A percentile compares a stretch with the other conserved stretches of the same genome.
Conservation (phyloP, 92 coral and sea anemone species). For the Scolanthus callimorphus region DNA sequence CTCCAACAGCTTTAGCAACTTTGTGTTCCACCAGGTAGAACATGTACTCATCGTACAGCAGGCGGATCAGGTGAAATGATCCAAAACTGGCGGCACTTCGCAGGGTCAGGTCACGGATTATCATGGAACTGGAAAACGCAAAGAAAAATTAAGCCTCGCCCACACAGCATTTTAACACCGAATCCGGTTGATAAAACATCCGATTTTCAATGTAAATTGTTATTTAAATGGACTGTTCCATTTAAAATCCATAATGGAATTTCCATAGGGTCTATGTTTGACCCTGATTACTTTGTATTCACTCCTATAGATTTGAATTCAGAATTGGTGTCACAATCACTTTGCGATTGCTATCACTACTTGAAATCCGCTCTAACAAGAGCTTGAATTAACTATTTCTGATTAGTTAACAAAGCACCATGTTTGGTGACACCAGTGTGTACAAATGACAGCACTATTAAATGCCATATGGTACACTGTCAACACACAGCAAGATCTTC, state of each 20-base stretch:
- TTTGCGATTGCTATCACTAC: too few relatives aligned
- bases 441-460: too few relatives aligned
- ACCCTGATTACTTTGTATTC: background rate
- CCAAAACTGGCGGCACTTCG: slow-evolving; percentile 99
- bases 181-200: too few relatives aligned
- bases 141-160: background rate
- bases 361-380: too few relatives aligned
- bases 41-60: slow-evolving; percentile 97
- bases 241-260: background rate
- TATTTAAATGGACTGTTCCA: slow-evolving; percentile 33
- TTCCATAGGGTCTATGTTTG: background rate
- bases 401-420: too few relatives aligned
- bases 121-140: slow-evolving; percentile 78
- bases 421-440: too few relatives aligned
- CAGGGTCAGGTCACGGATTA: slow-evolving; percentile 93
- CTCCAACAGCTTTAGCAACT: slow-evolving; percentile 94
- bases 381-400: too few relatives aligned
- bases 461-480: too few relatives aligned
- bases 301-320: too few relatives aligned
- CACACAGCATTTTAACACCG: too few relatives aligned
- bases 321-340: too few relatives aligned
- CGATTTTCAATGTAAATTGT: slow-evolving; percentile 91
- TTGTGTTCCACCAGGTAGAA: slow-evolving; percentile 97
- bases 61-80: slow-evolving; percentile 93
- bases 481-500: too few relatives aligned